Evolutionary conservation across 1,140 invertebrate genomes (phyloP).

Genomic region (Drosophila saltans): DNA sequence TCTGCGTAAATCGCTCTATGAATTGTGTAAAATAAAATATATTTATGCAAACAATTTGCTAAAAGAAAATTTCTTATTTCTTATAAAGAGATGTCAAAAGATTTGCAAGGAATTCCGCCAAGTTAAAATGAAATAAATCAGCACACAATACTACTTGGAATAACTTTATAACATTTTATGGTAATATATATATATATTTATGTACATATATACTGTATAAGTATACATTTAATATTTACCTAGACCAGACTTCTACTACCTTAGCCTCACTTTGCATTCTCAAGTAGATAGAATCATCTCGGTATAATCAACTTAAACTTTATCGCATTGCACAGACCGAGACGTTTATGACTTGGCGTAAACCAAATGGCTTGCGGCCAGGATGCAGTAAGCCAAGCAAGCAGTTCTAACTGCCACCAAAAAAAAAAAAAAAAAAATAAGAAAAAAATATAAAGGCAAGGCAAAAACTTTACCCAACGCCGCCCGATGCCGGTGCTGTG

Average conservation of each 20-base stretch:
- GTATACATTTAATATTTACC: background rate
- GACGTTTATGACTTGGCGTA: slow-evolving; percentile 14
- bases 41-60: background rate
- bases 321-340: slow-evolving; percentile 5
- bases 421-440: background rate
- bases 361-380: slow-evolving; percentile 8
- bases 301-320: slow-evolving; percentile 16
- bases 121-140: no score
- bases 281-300: slow-evolving; percentile 3
- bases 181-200: no score
- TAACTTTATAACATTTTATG: no score
- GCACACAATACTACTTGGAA: no score
- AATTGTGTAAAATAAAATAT: slow-evolving; percentile 4
- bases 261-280: background rate
- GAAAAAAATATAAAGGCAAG: background rate
- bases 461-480: background rate
- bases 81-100: no score
- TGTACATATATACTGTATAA: no score
- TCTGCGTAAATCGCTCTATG: no score
- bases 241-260: background rate
- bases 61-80: no score
- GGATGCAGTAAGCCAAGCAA: slow-evolving; percentile 8
- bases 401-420: slow-evolving; percentile 7
- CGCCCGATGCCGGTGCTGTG: background rate
- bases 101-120: no score